Conservation (phyloP, 2,888 invertebrate genomes). For the Escarpia spicata region DNA sequence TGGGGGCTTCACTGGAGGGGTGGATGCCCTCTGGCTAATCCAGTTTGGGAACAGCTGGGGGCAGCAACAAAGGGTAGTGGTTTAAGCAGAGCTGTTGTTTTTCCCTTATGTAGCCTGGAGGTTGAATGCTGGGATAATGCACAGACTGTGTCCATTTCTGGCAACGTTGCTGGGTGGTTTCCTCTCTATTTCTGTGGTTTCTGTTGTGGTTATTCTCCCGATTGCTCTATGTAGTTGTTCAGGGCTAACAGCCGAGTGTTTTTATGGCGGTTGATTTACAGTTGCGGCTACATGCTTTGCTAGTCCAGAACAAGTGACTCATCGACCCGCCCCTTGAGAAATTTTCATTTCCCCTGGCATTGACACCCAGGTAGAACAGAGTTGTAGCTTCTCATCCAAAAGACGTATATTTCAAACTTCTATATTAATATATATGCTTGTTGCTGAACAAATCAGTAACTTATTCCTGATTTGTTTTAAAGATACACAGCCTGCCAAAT, state of each 20-base stretch:
- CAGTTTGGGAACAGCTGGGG: not conserved
- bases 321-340: not conserved
- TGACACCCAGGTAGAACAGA: not conserved
- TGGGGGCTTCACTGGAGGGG: not conserved
- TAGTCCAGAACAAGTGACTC: not conserved
- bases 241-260: too few species aligned
- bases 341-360: not conserved
- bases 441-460: too few species aligned
- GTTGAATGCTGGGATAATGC: not conserved
- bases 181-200: not conserved
- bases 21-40: not conserved
- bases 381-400: not conserved
- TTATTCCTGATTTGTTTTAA: too few species aligned
- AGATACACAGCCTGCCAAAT: too few species aligned
- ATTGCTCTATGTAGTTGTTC: too few species aligned
- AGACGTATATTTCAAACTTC: not conserved
- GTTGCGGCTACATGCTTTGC: not conserved
- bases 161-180: not conserved
- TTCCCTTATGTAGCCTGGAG: not conserved
- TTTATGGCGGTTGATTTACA: not conserved
- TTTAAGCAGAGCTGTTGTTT: not conserved
- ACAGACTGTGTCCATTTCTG: not conserved
- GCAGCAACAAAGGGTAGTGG: not conserved
- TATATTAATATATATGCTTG: too few species aligned
- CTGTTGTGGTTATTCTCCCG: not conserved